These are phyloP conservation scores for Globodera rostochiensis DNA, from an alignment of 1,140 invertebrate species.

Conservation along the genomic window DNA sequence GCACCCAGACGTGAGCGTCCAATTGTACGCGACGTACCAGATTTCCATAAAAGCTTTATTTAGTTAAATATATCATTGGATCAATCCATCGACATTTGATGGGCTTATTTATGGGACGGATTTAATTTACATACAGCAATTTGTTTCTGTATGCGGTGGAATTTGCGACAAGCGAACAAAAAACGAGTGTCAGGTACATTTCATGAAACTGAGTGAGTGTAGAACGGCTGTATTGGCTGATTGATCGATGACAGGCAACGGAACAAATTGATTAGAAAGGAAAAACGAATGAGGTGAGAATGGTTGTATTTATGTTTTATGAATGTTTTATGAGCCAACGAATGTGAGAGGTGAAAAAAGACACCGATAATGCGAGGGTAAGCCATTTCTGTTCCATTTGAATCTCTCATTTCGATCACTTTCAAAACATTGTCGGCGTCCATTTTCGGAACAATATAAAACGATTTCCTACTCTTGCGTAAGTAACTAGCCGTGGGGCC, in stretches of 20 bases:
- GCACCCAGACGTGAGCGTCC: no score
- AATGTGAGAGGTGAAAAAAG: neutral
- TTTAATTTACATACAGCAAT: neutral
- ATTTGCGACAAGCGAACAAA: neutral
- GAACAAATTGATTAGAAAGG: slow-evolving; percentile 5
- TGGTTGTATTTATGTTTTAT: slow-evolving; percentile 24
- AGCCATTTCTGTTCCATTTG: neutral
- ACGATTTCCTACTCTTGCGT: neutral
- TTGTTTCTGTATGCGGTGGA: neutral
- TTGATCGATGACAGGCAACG: neutral
- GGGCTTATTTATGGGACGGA: neutral
- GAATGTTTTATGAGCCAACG: neutral
- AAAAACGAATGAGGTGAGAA: slow-evolving; percentile 10
- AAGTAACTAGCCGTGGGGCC: neutral
- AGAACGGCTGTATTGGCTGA: slow-evolving; percentile 13
- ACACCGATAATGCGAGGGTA: neutral
- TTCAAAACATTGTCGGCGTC: neutral
- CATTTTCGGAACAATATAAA: neutral
- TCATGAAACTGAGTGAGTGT: slow-evolving; percentile 12
- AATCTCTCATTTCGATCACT: no score
- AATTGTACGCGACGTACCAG: no score
- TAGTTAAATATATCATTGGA: neutral
- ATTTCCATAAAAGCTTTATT: neutral
- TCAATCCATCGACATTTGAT: neutral
- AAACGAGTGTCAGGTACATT: slow-evolving; percentile 12